A percentile compares a stretch with the other conserved stretches of the same genome.
Evolutionary conservation across 2,888 invertebrate genomes (phyloP).

Genomic region (Nomada fucata): DNA sequence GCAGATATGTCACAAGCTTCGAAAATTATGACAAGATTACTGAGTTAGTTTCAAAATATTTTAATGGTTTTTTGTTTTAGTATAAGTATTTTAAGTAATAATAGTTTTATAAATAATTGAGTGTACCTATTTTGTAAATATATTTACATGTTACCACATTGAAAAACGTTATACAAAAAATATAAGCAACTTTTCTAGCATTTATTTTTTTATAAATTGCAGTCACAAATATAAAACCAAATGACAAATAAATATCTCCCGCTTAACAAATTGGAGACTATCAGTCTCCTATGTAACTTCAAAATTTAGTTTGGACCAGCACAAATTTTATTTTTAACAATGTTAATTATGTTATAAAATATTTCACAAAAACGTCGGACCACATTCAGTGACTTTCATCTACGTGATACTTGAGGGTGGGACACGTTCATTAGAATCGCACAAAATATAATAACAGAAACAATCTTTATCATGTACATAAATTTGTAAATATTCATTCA

Average conservation of each 20-base stretch:
- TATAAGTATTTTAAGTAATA: constrained; percentile 39
- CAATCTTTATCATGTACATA: constrained; percentile 74
- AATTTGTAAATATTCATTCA: constrained; percentile 26
- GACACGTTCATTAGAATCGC: constrained; percentile 67
- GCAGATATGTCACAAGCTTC: constrained; percentile 89
- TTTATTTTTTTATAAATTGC: constrained; percentile 77
- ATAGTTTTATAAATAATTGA: constrained; percentile 50
- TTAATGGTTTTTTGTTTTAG: constrained; percentile 16
- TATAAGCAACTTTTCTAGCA: constrained; percentile 70
- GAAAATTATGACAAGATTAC: constrained; percentile 87
- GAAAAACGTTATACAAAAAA: constrained; percentile 79
- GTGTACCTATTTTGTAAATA: constrained; percentile 69
- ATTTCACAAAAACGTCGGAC: constrained; percentile 62
- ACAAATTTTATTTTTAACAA: constrained; percentile 65
- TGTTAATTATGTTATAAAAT: constrained; percentile 67
- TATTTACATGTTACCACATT: constrained; percentile 78
- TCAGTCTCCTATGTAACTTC: constrained; percentile 74
- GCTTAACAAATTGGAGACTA: constrained; percentile 79
- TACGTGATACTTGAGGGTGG: constrained; percentile 60
- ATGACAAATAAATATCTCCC: constrained; percentile 81
- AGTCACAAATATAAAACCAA: constrained; percentile 81
- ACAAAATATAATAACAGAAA: constrained; percentile 68
- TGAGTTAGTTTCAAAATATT: constrained; percentile 37
- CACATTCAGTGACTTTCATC: constrained; percentile 61
- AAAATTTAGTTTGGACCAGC: constrained; percentile 54